Base-by-base conservation (phyloP, 92 coral and sea anemone genomes). In the Blastomussa wellsi region DNA sequence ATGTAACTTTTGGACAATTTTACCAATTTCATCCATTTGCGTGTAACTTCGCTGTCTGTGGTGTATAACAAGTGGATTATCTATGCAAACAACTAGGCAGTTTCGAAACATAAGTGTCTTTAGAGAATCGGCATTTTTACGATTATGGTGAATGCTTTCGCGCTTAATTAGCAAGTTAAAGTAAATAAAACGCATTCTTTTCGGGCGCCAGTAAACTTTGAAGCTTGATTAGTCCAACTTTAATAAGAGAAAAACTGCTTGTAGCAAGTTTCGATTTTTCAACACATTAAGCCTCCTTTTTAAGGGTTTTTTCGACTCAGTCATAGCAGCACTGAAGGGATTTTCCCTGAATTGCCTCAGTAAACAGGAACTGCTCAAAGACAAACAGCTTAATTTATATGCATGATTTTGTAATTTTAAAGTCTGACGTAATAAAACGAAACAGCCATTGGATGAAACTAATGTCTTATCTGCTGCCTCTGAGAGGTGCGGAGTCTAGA, bases 291-390 rank as follows among this genome's bases (percentile, higher is more conserved):
- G 4, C 36, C 31, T 9, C n/a, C 47, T 35, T 24, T 37, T n/a
- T n/a, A n/a, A n/a, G 7, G 41, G 42, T 22, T 49, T 31, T 14
- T 31, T 7, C 12, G 49, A 13, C 49, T 44, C 5, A 44, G 15
- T 16, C 41, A 49, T 69, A 9, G 69, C 67, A 82, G 68, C 35
- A 4, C 70, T 36, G 0, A 2, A 53, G 78, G 86, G 77, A 17
- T 72, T 82, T 72, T 49, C 78, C 86, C 86, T 24, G 8, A n/a
- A n/a, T n/a, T n/a, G n/a, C n/a, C 12, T 13, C 7, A 16, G 71
- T 81, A 82, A 82, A 81, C 85, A 81, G 85, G 85, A 82, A 82
- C 74, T 36, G 26, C 35, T 53, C 47, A 31, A 52, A 16, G 28
- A 10, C 2, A 82, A 82, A 70, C 51, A 82, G 24, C 2, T 26